Evolutionary conservation across 2,113 vertebrate species (phyloP).

Genomic region (Propithecus coquereli): DNA sequence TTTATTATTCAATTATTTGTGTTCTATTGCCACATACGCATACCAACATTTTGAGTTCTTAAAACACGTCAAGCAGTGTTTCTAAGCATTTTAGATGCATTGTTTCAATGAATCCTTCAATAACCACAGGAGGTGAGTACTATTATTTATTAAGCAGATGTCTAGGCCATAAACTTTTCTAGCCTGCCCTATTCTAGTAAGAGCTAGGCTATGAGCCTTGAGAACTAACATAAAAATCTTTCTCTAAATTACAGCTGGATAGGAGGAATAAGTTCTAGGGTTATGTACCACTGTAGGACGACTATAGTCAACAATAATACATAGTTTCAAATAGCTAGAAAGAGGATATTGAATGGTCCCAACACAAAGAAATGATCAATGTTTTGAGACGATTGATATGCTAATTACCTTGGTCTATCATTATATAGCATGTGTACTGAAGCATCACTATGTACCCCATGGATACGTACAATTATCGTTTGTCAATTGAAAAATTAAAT

Average conservation of each 20-base stretch:
- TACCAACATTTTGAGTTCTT: background rate
- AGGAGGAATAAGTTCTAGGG: background rate
- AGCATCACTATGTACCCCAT: background rate
- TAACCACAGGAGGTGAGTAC: background rate
- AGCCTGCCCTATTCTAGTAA: background rate
- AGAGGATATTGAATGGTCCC: background rate
- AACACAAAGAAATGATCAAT: background rate
- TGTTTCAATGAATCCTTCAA: background rate
- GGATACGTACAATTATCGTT: background rate
- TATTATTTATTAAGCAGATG: background rate
- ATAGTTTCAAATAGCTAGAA: background rate
- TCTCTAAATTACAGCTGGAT: background rate
- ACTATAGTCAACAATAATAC: background rate
- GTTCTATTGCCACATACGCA: background rate
- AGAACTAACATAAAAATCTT: background rate
- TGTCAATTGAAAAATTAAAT: background rate
- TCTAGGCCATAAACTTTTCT: background rate
- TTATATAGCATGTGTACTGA: background rate
- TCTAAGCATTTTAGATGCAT: background rate
- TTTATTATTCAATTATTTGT: background rate
- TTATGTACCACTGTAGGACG: background rate
- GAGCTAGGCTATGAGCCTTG: background rate
- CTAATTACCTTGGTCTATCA: background rate
- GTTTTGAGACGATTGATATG: background rate
- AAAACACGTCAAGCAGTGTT: background rate